These are phyloP conservation scores for Thymallus thymallus DNA, from an alignment of 2,113 vertebrate genomes.

Conservation along the genomic window DNA sequence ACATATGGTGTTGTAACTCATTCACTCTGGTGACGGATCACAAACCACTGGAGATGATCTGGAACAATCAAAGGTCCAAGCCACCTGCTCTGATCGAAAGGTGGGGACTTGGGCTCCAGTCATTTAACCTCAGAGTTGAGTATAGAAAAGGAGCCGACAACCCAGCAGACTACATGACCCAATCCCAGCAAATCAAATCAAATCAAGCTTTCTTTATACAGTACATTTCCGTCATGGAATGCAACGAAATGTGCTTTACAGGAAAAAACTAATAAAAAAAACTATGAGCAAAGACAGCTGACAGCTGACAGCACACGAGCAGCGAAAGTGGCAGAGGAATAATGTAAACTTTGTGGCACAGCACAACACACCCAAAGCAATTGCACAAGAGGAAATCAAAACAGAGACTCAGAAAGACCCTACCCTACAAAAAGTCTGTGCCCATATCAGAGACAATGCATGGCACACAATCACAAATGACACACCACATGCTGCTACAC, in stretches of 20 bases:
- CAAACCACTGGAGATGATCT: too few relatives aligned
- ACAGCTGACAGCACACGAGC: conserved; percentile 9
- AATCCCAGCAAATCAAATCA: neutral
- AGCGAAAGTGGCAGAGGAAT: conserved; percentile 37
- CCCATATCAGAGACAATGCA: conserved; percentile 16
- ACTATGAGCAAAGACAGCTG: too few relatives aligned
- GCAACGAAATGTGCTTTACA: too few relatives aligned
- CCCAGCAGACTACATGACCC: conserved; percentile 30
- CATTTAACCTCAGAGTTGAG: conserved; percentile 24
- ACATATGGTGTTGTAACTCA: too few relatives aligned
- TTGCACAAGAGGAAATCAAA: conserved; percentile 24
- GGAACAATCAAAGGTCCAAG: too few relatives aligned
- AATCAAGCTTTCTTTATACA: too few relatives aligned
- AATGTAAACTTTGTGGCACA: conserved; percentile 30
- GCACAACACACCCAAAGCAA: conserved; percentile 35
- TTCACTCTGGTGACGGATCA: too few relatives aligned
- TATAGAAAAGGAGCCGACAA: conserved; percentile 38
- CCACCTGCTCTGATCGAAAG: conserved; percentile 34
- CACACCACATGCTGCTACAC: neutral
- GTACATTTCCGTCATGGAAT: too few relatives aligned
- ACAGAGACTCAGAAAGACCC: conserved; percentile 19
- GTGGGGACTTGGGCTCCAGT: conserved; percentile 35
- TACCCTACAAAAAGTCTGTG: conserved; percentile 30
- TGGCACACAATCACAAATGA: conserved; percentile 20
- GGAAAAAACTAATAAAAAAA: too few relatives aligned